These are phyloP conservation scores for Cephus rjabovi DNA, from an alignment of 2,888 invertebrate species.

Conservation along the genomic window DNA sequence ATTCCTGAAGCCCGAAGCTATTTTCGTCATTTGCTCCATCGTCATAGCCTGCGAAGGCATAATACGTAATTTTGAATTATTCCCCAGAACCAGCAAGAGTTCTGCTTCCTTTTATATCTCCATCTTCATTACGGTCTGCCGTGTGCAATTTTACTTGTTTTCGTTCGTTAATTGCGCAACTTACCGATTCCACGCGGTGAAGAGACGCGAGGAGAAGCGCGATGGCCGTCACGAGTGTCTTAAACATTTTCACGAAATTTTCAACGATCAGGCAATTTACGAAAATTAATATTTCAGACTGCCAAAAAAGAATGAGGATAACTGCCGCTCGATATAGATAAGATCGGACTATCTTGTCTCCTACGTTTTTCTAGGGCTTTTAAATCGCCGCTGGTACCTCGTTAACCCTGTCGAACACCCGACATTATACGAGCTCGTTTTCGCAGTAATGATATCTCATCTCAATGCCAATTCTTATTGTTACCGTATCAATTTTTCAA, in stretches of 20 bases:
- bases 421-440: background rate
- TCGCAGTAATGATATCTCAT: background rate
- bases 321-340: background rate
- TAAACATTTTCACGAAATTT: background rate
- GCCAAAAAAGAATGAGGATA: background rate
- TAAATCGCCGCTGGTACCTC: background rate
- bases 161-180: background rate
- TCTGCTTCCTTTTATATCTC: background rate
- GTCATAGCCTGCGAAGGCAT: slow-evolving; percentile 36
- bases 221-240: background rate
- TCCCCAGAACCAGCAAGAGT: background rate
- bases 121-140: background rate
- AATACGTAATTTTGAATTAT: background rate
- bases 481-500: background rate
- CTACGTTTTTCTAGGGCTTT: background rate
- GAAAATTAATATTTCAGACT: background rate
- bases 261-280: background rate
- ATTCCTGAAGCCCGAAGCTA: slow-evolving; percentile 74
- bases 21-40: slow-evolving; percentile 73
- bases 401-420: background rate
- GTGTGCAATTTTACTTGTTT: background rate
- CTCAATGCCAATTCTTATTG: background rate
- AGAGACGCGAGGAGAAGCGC: background rate
- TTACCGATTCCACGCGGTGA: background rate
- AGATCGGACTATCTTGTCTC: background rate